Evolutionary conservation across 2,797 vertebrate species (phyloP).

Genomic region (Pipistrellus pygmaeus): DNA sequence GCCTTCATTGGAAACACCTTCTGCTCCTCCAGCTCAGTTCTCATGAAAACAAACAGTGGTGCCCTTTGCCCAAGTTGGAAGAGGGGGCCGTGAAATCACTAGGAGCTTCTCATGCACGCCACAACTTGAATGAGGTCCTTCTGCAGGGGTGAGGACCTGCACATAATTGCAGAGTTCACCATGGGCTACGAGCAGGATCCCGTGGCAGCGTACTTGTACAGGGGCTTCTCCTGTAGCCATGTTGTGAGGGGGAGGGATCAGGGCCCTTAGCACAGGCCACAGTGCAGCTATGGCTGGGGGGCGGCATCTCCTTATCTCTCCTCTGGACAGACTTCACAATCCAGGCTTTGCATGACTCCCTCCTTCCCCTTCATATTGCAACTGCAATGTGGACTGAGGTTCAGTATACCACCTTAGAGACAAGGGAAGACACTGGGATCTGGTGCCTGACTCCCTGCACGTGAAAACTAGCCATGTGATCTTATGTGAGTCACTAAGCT

Average conservation of each 20-base stretch:
- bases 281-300: background rate
- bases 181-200: background rate
- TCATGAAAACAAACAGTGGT: constrained; percentile 84
- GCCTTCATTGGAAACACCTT: constrained; percentile 83
- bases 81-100: constrained; percentile 53
- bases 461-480: background rate
- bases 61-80: constrained; percentile 79
- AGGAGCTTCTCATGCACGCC: constrained; percentile 66
- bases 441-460: background rate
- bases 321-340: background rate
- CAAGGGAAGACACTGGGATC: background rate
- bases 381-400: background rate
- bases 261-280: background rate
- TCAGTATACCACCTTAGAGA: background rate
- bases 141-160: constrained; percentile 68
- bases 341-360: background rate
- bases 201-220: rapidly evolving
- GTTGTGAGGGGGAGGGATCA: background rate
- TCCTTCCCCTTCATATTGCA: background rate
- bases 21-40: constrained; percentile 77
- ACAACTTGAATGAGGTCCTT: constrained; percentile 74
- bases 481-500: background rate
- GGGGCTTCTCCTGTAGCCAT: background rate
- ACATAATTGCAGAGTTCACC: constrained; percentile 7
- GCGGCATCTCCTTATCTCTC: background rate